Evolutionary conservation across 2,888 invertebrate species (phyloP).

Genomic region (Drosophila heteroneura): DNA sequence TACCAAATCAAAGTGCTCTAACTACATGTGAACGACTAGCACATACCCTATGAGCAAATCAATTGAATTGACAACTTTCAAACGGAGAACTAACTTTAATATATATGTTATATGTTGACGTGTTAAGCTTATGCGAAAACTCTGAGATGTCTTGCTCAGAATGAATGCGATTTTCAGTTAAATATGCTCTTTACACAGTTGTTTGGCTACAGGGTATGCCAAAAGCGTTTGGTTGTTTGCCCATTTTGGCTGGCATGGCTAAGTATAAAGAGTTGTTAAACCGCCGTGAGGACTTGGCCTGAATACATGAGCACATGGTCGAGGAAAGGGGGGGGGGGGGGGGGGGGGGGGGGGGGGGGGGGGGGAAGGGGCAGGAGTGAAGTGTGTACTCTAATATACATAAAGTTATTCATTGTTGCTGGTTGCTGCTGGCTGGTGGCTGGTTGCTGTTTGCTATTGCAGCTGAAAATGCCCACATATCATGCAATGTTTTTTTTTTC

Average conservation of each 20-base stretch:
- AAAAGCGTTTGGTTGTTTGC: conserved; percentile 13
- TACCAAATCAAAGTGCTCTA: background rate
- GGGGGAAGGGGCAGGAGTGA: background rate
- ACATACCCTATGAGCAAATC: conserved; percentile 4
- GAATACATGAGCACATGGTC: conserved; percentile 42
- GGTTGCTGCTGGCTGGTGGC: conserved; percentile 6
- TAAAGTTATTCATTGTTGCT: conserved; percentile 16
- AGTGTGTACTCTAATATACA: conserved; percentile 17
- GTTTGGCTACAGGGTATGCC: conserved; percentile 22
- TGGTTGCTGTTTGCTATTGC: conserved; percentile 31
- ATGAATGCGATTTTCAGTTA: background rate
- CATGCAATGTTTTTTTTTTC: conserved; percentile 58
- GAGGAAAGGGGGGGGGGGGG: too few species aligned
- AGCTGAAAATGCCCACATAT: conserved; percentile 65
- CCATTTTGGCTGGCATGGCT: conserved; percentile 20
- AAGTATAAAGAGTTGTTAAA: conserved; percentile 72
- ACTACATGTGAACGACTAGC: background rate
- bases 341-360: too few species aligned
- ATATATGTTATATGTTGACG: background rate
- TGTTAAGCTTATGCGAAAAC: background rate
- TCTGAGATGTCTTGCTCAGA: background rate
- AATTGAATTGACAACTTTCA: background rate
- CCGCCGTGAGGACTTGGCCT: conserved; percentile 60
- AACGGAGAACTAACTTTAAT: background rate
- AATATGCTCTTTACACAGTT: background rate